A percentile compares a stretch with the other conserved stretches of the same genome.
Evolutionary conservation across 2,888 invertebrate species (phyloP).

Genomic region (Cheilosia soror): DNA sequence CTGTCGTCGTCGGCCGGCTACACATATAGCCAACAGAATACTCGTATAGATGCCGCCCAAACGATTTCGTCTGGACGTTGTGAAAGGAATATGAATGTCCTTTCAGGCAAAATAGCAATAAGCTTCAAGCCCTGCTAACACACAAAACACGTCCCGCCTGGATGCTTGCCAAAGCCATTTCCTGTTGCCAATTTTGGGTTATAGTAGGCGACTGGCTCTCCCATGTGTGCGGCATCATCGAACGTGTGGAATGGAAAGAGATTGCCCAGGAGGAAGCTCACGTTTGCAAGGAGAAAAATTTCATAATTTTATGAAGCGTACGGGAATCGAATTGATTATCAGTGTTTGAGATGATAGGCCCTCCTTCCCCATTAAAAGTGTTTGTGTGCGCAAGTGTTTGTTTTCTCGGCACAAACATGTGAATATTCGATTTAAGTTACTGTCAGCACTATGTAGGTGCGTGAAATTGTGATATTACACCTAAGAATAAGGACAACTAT

Average conservation of each 20-base stretch:
- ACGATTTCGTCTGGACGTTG: slow-evolving; percentile 66
- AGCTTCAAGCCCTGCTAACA: slow-evolving; percentile 47
- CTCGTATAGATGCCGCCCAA: slow-evolving; percentile 54
- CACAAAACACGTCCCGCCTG: slow-evolving; percentile 67
- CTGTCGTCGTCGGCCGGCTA: background rate
- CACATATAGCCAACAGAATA: slow-evolving; percentile 1
- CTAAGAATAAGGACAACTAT: background rate
- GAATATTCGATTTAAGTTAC: slow-evolving; percentile 31
- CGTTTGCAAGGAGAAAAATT: slow-evolving; percentile 55
- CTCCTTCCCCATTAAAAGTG: slow-evolving; percentile 11
- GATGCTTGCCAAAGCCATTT: slow-evolving; percentile 67
- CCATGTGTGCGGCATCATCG: slow-evolving; percentile 53
- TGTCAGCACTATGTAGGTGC: slow-evolving; percentile 6
- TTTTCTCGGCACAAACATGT: slow-evolving; percentile 23
- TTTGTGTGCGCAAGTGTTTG: background rate
- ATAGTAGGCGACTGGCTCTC: slow-evolving; percentile 34
- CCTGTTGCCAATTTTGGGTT: slow-evolving; percentile 73
- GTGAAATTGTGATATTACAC: slow-evolving; percentile 19
- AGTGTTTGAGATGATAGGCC: slow-evolving; percentile 41
- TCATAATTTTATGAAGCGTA: slow-evolving; percentile 75
- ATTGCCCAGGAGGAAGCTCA: slow-evolving; percentile 29
- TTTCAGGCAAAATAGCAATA: slow-evolving; percentile 54
- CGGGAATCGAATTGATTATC: slow-evolving; percentile 74
- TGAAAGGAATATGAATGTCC: slow-evolving; percentile 72
- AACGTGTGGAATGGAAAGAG: slow-evolving; percentile 25